A percentile compares a stretch with the other conserved stretches of the same genome.
Evolutionary conservation across 2,888 invertebrate genomes (phyloP).

Genomic region (Ormyrus nitidulus): DNA sequence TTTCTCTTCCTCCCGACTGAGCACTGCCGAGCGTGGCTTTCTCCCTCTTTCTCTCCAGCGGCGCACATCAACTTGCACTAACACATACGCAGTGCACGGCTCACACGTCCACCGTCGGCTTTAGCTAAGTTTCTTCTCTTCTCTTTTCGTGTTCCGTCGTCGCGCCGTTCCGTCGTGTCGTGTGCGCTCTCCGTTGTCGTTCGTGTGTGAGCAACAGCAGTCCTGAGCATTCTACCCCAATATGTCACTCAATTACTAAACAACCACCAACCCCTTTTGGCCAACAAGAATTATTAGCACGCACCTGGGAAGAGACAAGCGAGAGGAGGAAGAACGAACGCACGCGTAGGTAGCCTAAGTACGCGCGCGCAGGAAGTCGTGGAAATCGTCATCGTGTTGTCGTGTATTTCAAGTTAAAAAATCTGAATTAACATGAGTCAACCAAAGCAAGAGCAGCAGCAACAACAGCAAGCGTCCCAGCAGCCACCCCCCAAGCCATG

Average conservation of each 20-base stretch:
- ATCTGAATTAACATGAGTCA: slow-evolving; percentile 50
- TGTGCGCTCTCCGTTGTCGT: slow-evolving; percentile 11
- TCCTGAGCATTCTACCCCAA: slow-evolving; percentile 16
- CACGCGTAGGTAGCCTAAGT: slow-evolving; percentile 4
- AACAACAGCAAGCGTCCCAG: slow-evolving; percentile 58
- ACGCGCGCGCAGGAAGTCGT: slow-evolving; percentile 25
- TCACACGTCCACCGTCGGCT: not conserved
- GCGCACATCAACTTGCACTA: no score
- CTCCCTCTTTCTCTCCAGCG: not conserved
- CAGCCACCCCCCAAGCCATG: slow-evolving; percentile 57
- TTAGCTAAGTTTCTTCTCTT: slow-evolving; percentile 5
- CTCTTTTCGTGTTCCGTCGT: slow-evolving; percentile 30
- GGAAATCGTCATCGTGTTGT: slow-evolving; percentile 8
- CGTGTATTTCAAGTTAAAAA: not conserved
- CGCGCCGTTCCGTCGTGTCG: slow-evolving; percentile 34
- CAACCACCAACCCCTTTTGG: slow-evolving; percentile 3
- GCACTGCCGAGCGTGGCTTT: not conserved
- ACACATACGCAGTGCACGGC: no score
- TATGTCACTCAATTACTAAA: slow-evolving; percentile 48
- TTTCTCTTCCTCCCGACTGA: not conserved
- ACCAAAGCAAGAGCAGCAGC: slow-evolving; percentile 58
- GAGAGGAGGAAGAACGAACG: not conserved
- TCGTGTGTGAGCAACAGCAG: slow-evolving; percentile 18
- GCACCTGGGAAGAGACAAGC: not conserved
- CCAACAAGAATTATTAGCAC: not conserved